Percentiles rank a stretch among this genome's conserved stretches.
phyloP scores from a whole-genome alignment of 2,797 vertebrate genomes.

The Gastrophryne carolinensis region DNA sequence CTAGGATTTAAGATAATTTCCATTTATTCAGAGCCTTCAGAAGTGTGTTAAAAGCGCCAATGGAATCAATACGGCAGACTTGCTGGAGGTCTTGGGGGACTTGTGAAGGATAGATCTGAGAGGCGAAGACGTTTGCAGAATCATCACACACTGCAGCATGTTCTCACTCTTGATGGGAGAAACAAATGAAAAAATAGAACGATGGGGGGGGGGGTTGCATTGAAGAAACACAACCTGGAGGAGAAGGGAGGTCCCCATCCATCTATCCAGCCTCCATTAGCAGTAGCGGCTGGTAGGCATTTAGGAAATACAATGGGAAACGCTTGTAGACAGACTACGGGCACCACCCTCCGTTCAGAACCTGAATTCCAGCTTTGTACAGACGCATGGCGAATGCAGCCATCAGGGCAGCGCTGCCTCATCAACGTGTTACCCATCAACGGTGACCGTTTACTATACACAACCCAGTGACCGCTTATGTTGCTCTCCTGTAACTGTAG shows the following conservation, averaged over 20 bases:
- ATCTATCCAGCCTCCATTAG: background rate
- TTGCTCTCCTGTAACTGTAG: too few relatives aligned
- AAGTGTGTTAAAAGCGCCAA: conserved; percentile 33
- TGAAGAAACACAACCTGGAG: too few relatives aligned
- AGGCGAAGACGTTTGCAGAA: background rate
- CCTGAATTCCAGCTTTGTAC: background rate
- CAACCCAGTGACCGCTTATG: too few relatives aligned
- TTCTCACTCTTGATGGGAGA: background rate
- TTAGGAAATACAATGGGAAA: background rate
- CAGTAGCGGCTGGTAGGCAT: background rate
- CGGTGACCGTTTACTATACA: too few relatives aligned
- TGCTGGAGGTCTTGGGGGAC: background rate
- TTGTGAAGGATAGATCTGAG: background rate
- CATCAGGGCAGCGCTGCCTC: too few relatives aligned
- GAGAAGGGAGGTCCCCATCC: background rate
- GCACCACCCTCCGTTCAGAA: conserved; percentile 14
- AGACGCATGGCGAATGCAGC: background rate
- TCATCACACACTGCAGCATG: background rate
- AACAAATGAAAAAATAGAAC: background rate
- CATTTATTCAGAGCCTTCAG: conserved; percentile 24
- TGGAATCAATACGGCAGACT: conserved; percentile 12
- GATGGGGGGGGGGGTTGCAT: too few relatives aligned
- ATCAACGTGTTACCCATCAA: too few relatives aligned
- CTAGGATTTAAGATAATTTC: conserved; percentile 3
- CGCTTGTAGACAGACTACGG: background rate